Conservation (phyloP, 37 sponge, comb jelly and placozoan species). For the Eunapius fragilis region DNA sequence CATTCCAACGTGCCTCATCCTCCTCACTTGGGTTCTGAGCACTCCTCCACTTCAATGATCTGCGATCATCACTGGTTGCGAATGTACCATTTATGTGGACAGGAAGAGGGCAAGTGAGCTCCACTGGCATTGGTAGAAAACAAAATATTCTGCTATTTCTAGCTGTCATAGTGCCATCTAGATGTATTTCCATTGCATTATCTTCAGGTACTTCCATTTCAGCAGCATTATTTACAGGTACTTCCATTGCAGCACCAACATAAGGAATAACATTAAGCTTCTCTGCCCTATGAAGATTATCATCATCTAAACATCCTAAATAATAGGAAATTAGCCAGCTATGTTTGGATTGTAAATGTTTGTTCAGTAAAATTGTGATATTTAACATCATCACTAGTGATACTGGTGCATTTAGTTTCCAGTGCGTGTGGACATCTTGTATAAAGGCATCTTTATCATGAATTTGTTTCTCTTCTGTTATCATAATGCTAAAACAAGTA, state of each 20-base stretch:
- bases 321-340: conserved; percentile 28
- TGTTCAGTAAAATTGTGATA: too few relatives aligned
- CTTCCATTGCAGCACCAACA: conserved; percentile 48
- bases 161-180: neutral
- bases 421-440: neutral
- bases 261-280: conserved; percentile 43
- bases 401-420: neutral
- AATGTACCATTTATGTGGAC: conserved; percentile 81
- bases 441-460: too few relatives aligned
- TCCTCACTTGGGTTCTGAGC: conserved; percentile 37
- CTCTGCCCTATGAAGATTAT: neutral
- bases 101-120: conserved; percentile 37
- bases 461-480: too few relatives aligned
- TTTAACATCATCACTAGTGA: neutral
- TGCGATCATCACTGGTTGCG: conserved; percentile 40
- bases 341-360: neutral
- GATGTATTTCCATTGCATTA: too few relatives aligned
- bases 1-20: conserved; percentile 58
- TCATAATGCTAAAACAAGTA: too few relatives aligned
- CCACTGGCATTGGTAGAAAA: conserved; percentile 72
- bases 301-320: conserved; percentile 5
- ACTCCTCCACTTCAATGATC: conserved; percentile 58
- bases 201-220: too few relatives aligned
- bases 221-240: too few relatives aligned
- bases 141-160: conserved; percentile 50